phyloP scores from a whole-genome alignment of 2,797 vertebrate genomes.

The Anisognathus igniventris region DNA sequence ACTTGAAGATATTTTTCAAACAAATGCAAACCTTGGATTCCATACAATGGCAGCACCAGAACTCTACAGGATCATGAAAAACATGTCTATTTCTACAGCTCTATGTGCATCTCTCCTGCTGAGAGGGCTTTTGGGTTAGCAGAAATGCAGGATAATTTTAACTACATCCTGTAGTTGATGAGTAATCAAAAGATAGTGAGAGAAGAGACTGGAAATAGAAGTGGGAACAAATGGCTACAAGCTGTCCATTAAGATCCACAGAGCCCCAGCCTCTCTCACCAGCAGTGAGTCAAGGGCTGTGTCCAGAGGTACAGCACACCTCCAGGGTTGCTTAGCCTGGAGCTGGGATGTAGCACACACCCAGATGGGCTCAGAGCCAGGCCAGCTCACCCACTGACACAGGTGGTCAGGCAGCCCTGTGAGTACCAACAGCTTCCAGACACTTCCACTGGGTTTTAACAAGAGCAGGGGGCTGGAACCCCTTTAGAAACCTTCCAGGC shows the following conservation, averaged over 20 bases:
- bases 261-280: too few species aligned
- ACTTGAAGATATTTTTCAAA: background rate
- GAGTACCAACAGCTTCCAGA: background rate
- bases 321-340: background rate
- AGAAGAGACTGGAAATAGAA: background rate
- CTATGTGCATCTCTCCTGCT: background rate
- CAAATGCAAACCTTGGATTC: background rate
- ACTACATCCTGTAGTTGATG: background rate
- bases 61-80: background rate
- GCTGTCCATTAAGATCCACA: too few species aligned
- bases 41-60: background rate
- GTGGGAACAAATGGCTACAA: background rate
- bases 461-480: background rate
- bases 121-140: background rate
- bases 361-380: background rate
- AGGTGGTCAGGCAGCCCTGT: background rate
- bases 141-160: background rate
- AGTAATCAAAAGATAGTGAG: background rate
- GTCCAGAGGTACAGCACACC: background rate
- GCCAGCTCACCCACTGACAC: background rate
- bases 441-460: background rate
- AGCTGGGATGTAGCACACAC: fast-evolving
- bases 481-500: background rate
- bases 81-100: background rate
- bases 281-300: background rate